Evolutionary conservation across 2,113 vertebrate species (phyloP), one percentile per base, ranked within the genome.

Genomic region (Neofelis nebulosa): DNA sequence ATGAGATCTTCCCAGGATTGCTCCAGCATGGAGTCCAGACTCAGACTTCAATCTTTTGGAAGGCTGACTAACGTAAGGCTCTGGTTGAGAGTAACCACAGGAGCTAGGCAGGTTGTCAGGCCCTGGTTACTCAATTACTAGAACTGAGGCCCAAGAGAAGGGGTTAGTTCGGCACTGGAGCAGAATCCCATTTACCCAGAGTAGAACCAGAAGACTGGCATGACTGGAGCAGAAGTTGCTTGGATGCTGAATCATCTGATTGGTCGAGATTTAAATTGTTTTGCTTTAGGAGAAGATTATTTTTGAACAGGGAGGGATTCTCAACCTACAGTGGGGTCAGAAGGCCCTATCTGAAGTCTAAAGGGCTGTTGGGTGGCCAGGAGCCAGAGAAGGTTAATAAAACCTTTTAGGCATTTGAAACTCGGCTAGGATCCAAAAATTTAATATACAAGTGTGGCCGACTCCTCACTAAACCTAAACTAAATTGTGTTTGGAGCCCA

Each of bases 401-500:
- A 73, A 71, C 48, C 52, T 52, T n/a, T 92, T 85, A 79, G 45
- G 76, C 23, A 29, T 94, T 92, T 84, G 27, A 93, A 84, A 69
- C 55, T 96, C 69, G 33, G 63, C 31, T 71, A 50, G 50, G 29
- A 66, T 71, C 69, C 89, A 41, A 48, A 96, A 90, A 69, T 25
- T n/a, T 50, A 63, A 78, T 38, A 23, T 36, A 25, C 11, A 86
- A 19, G 48, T 79, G n/a, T 78, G 81, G 52, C n/a, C 85, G 61
- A 86, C 68, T 91, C n/a, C 41, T 95, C 25, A 80, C 71, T 63
- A 78, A 86, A 11, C 33, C 71, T 92, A 71, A 94, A 79, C n/a
- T 95, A 61, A 95, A 81, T 61, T 94, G 94, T 95, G n/a, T 87
- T 95, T 91, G 41, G 48, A 96, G 61, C 15, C 3, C 21, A 73